phyloP scores from a whole-genome alignment of 2,113 vertebrate species.

The Glareola pratincola region DNA sequence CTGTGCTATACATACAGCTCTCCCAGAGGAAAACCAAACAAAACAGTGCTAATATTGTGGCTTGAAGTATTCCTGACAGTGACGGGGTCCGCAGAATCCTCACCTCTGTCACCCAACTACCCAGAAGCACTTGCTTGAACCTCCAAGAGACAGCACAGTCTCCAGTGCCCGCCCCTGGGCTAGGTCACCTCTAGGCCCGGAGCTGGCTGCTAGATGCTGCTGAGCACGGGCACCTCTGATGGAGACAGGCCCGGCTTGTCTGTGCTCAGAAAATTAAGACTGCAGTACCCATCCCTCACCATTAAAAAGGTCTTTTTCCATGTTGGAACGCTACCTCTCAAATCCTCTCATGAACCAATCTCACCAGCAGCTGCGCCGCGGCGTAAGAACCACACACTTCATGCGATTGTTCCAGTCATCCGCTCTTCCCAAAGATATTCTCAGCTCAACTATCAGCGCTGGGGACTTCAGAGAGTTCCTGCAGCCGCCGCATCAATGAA shows the following conservation, averaged over 20 bases:
- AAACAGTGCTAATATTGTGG: not conserved
- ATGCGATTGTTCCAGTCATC: not conserved
- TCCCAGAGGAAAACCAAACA: not conserved
- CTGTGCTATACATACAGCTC: not conserved
- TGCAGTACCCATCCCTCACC: not conserved
- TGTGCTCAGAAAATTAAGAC: not conserved
- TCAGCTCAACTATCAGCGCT: not conserved
- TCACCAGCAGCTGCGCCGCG: not conserved
- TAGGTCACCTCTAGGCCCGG: not conserved
- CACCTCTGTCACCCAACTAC: not conserved
- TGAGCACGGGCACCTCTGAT: not conserved
- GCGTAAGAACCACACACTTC: not conserved
- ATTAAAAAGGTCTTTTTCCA: not conserved
- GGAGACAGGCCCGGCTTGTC: not conserved
- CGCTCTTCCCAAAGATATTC: not conserved
- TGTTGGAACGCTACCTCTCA: not conserved
- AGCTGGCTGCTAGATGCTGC: not conserved
- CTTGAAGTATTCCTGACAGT: not conserved
- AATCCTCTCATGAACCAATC: not conserved
- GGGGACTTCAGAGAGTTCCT: not conserved
- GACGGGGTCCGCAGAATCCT: not conserved
- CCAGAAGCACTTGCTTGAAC: not conserved
- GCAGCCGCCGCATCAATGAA: not conserved
- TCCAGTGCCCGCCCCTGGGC: not conserved
- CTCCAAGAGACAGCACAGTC: accelerated